Conservation (phyloP, 2,113 vertebrate genomes). For the Vireo altiloquus region DNA sequence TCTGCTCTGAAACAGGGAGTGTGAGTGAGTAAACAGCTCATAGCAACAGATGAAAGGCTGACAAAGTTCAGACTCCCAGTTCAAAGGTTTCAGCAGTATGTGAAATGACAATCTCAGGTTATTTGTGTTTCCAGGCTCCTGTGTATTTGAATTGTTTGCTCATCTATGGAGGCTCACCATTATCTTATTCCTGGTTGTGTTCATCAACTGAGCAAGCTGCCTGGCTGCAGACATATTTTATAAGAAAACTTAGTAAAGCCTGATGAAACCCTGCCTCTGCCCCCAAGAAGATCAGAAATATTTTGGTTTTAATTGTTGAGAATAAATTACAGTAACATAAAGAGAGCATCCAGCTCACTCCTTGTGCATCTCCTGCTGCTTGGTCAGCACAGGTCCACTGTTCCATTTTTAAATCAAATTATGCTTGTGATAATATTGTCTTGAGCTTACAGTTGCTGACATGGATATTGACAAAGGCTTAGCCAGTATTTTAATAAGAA, state of each 20-base stretch:
- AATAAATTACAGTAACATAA: neutral
- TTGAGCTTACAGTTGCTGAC: slow-evolving; percentile 87
- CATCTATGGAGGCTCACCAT: neutral
- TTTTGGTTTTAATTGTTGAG: slow-evolving; percentile 32
- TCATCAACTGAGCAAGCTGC: neutral
- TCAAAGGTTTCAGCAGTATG: slow-evolving; percentile 15
- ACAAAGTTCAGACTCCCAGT: neutral
- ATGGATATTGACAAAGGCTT: slow-evolving; percentile 92
- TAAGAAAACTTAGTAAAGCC: neutral
- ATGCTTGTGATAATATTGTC: slow-evolving; percentile 91
- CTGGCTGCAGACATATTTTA: neutral
- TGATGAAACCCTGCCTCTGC: neutral
- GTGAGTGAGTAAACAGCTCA: neutral
- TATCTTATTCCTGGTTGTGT: neutral
- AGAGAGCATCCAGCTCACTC: neutral
- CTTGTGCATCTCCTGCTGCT: slow-evolving; percentile 35
- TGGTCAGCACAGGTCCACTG: slow-evolving; percentile 78
- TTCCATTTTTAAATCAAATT: slow-evolving; percentile 90
- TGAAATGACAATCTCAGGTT: slow-evolving; percentile 10
- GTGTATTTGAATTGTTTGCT: neutral
- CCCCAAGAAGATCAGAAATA: neutral
- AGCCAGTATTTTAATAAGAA: slow-evolving; percentile 93
- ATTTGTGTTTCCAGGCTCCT: slow-evolving; percentile 10
- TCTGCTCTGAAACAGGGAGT: neutral
- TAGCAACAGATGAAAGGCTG: slow-evolving; percentile 32